Evolutionary conservation across 2,113 vertebrate genomes (phyloP), one percentile per base, ranked within the genome.

Genomic region (Epinephelus moara): DNA sequence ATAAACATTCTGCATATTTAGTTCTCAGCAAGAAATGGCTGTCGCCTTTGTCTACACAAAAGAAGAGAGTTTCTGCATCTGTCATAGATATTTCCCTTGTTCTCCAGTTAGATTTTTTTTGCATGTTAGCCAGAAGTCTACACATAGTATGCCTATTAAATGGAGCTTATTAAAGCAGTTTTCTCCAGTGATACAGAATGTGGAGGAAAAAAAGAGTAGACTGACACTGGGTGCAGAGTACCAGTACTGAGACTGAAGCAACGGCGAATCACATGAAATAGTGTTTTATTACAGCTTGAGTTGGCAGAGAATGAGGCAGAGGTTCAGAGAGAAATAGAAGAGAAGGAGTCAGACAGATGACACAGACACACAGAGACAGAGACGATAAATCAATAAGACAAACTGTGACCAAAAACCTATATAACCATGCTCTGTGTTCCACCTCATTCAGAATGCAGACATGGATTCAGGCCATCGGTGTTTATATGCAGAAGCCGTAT

Each of bases 1-100:
- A 87, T 78, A 78, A 85, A 82, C 50, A 84, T 75, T 78, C 50
- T 53, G 23, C 74, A 45, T 77, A 55, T 78, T 84, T 68, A 64
- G 69, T 52, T 88, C 40, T 70, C 70, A 40, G 75, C 49, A 52
- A 63, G 60, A 59, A 84, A 75, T 52, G 25, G 33, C 4, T 0
- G 50, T 7, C 6, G 9, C 13, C 30, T 73, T 59, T 53, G 13
- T 53, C 40, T 52, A 1, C 42, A 68, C 40, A 45, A 45, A 66
- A 21, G 13, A 30, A 37, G 6, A 52, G 40, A 27, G 37, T n/a
- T 68, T 18, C 56, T 74, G 27, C 61, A 47, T 53, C 53, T 42
- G 30, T 70, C 9, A 56, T 40, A 1, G 74, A 77, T 64, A 73
- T 68, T 45, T 47, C 14, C 13, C 67, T 81, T 75, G 18, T 52